Evolutionary conservation across 2,113 vertebrate genomes (phyloP).

Genomic region (Hipposideros armiger): DNA sequence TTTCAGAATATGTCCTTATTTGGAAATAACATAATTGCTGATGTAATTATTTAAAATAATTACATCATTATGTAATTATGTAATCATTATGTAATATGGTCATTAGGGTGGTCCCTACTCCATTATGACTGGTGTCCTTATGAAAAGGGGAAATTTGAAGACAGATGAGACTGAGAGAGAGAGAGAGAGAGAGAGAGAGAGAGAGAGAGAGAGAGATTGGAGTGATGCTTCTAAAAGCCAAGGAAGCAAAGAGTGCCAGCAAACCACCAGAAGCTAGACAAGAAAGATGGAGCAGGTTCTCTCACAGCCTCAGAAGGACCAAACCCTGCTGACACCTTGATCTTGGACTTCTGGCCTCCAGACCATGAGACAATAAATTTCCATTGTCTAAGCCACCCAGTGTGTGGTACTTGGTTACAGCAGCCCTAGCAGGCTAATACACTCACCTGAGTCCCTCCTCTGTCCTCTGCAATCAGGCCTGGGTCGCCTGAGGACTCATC

Average conservation of each 20-base stretch:
- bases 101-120: too few relatives aligned
- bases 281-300: too few relatives aligned
- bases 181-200: too few relatives aligned
- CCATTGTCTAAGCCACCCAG: background rate
- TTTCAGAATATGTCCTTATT: background rate
- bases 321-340: accelerated
- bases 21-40: background rate
- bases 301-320: background rate
- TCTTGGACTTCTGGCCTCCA: background rate
- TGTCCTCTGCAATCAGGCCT: background rate
- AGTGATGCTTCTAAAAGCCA: background rate
- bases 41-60: background rate
- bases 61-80: too few relatives aligned
- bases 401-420: background rate
- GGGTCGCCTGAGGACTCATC: background rate
- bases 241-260: background rate
- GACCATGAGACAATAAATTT: background rate
- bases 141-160: background rate
- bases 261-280: background rate
- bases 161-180: background rate
- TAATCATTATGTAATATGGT: too few relatives aligned
- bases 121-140: background rate
- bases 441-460: accelerated
- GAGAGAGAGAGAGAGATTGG: too few relatives aligned
- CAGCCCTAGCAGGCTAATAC: background rate